Evolutionary conservation across 2,888 invertebrate genomes (phyloP).

Genomic region (Nesidiocoris tenuis): DNA sequence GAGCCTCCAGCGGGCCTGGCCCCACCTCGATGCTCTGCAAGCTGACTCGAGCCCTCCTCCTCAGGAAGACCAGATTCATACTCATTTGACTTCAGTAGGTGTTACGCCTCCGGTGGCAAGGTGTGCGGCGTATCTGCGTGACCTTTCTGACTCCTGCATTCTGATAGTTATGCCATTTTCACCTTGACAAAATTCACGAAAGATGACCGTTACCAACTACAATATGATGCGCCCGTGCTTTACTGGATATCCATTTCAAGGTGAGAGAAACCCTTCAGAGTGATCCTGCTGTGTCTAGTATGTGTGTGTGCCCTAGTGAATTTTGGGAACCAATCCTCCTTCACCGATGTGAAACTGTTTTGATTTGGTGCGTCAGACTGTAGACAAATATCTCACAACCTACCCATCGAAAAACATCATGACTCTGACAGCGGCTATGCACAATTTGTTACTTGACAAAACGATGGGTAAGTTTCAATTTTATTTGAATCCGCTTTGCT

Average conservation of each 20-base stretch:
- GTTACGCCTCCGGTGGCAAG: constrained; percentile 27
- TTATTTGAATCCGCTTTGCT: constrained; percentile 24
- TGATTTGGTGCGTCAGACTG: constrained; percentile 31
- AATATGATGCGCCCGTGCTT: constrained; percentile 56
- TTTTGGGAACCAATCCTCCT: neutral
- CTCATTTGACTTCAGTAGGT: constrained; percentile 36
- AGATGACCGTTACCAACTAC: constrained; percentile 55
- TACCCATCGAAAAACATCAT: constrained; percentile 38
- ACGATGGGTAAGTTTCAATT: constrained; percentile 47
- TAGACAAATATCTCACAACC: constrained; percentile 11
- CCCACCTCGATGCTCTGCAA: neutral
- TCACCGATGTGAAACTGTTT: constrained; percentile 29
- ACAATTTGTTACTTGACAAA: constrained; percentile 49
- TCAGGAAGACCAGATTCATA: neutral
- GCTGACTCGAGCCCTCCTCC: neutral
- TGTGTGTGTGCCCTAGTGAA: constrained; percentile 17
- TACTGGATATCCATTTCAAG: constrained; percentile 57
- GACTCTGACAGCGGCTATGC: constrained; percentile 48
- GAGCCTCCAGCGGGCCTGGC: constrained; percentile 3
- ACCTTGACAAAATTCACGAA: constrained; percentile 2
- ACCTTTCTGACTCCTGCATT: neutral
- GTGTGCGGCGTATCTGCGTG: constrained; percentile 18
- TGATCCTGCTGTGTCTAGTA: constrained; percentile 12
- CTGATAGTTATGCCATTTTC: constrained; percentile 23
- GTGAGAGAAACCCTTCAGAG: constrained; percentile 51